These are phyloP conservation scores for Campoplex nolae DNA, from an alignment of 2,888 invertebrate species.

Conservation along the genomic window DNA sequence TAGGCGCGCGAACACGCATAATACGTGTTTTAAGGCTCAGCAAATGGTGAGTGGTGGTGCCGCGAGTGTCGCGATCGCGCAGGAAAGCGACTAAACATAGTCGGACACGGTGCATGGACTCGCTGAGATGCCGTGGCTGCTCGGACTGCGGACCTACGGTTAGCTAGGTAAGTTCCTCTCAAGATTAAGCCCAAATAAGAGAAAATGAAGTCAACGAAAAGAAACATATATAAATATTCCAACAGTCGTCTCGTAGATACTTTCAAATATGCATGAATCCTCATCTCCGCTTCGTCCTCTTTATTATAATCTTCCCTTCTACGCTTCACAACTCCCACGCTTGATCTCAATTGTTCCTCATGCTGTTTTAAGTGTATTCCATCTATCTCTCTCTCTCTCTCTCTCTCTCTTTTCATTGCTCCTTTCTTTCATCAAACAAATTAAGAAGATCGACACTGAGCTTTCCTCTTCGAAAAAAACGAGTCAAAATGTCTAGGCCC, in stretches of 20 bases:
- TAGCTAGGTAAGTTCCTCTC: constrained; percentile 80
- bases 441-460: background rate
- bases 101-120: constrained; percentile 77
- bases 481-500: background rate
- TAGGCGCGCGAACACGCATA: constrained; percentile 28
- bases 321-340: constrained; percentile 42
- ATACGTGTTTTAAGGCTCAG: constrained; percentile 65
- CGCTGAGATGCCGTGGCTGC: constrained; percentile 83
- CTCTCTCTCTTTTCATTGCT: background rate
- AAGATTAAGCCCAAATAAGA: background rate
- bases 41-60: constrained; percentile 76
- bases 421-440: background rate
- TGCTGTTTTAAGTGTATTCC: constrained; percentile 12
- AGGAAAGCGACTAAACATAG: constrained; percentile 65
- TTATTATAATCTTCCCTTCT: constrained; percentile 37
- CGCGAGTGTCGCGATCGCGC: constrained; percentile 74
- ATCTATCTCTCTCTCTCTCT: constrained; percentile 15
- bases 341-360: constrained; percentile 44
- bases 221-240: background rate
- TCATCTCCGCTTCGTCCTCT: constrained; percentile 33
- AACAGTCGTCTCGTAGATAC: background rate
- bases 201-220: background rate
- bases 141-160: constrained; percentile 81
- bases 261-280: constrained; percentile 7
- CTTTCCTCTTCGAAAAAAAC: background rate